Evolutionary conservation across 2,888 invertebrate species (phyloP).

Genomic region (Drosophila prolongata): DNA sequence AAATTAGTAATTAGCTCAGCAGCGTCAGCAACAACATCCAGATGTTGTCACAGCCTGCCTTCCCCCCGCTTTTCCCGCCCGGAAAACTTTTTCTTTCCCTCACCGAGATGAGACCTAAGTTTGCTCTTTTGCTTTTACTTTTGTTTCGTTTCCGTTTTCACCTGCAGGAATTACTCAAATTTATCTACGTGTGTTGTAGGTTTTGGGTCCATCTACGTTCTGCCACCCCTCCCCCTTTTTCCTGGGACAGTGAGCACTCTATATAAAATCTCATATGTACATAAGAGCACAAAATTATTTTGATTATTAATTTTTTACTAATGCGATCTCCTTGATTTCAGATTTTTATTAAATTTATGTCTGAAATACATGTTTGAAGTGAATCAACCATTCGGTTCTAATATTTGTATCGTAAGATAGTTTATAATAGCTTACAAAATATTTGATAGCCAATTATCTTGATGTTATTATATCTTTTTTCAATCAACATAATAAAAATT

Average conservation of each 20-base stretch:
- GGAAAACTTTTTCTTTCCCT: constrained; percentile 29
- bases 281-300: too few relatives aligned
- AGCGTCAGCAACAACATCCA: constrained; percentile 28
- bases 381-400: too few relatives aligned
- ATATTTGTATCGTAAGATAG: too few relatives aligned
- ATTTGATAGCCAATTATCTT: too few relatives aligned
- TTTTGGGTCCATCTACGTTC: constrained; percentile 46
- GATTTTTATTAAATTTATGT: too few relatives aligned
- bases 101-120: constrained; percentile 31
- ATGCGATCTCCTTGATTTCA: too few relatives aligned
- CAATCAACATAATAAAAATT: too few relatives aligned
- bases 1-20: constrained; percentile 45
- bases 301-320: too few relatives aligned
- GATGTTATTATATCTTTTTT: too few relatives aligned
- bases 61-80: neutral
- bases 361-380: too few relatives aligned
- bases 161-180: constrained; percentile 52
- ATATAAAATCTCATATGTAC: neutral
- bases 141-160: constrained; percentile 46
- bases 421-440: too few relatives aligned
- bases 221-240: neutral
- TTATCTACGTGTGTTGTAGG: constrained; percentile 44
- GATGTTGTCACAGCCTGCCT: constrained; percentile 39
- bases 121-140: constrained; percentile 52
- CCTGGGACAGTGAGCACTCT: neutral